A percentile compares a stretch with the other conserved stretches of the same genome.
phyloP scores from a whole-genome alignment of 2,888 invertebrate genomes.

The Phragmatobia fuliginosa region DNA sequence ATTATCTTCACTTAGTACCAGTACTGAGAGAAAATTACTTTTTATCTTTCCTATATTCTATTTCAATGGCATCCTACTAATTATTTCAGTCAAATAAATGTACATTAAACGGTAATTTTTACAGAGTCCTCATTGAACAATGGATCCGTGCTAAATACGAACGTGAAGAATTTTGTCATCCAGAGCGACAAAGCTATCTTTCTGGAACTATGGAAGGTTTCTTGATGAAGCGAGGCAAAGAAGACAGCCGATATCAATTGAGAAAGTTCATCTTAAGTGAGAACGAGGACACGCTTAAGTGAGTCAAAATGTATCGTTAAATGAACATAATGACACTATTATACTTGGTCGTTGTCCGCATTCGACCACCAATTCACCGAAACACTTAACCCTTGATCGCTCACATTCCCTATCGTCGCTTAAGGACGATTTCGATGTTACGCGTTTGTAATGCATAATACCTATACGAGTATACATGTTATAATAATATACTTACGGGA shows the following conservation, averaged over 20 bases:
- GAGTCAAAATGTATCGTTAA: conserved; percentile 60
- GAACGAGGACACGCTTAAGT: conserved; percentile 92
- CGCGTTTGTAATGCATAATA: conserved; percentile 22
- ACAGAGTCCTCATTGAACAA: conserved; percentile 94
- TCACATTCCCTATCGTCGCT: conserved; percentile 28
- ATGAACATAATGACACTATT: conserved; percentile 47
- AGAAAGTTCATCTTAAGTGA: conserved; percentile 94
- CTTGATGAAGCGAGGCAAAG: conserved; percentile 95
- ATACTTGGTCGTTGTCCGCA: conserved; percentile 51
- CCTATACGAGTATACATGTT: too few species aligned
- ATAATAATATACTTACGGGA: conserved; percentile 12
- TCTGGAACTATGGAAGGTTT: conserved; percentile 94
- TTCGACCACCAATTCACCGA: conserved; percentile 47
- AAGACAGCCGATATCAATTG: conserved; percentile 93
- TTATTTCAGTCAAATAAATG: not conserved
- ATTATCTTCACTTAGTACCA: too few species aligned
- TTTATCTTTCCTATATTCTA: not conserved
- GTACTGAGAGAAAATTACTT: too few species aligned
- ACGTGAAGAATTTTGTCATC: conserved; percentile 94
- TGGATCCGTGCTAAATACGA: conserved; percentile 97
- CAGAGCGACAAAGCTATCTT: conserved; percentile 92
- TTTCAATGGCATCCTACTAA: not conserved
- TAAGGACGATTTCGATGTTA: conserved; percentile 24
- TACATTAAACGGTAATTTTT: not conserved
- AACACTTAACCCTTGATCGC: conserved; percentile 46